Evolutionary conservation across 2,797 vertebrate genomes (phyloP), one percentile per base, ranked within the genome.

Genomic region (Pseudochaenichthys georgianus): DNA sequence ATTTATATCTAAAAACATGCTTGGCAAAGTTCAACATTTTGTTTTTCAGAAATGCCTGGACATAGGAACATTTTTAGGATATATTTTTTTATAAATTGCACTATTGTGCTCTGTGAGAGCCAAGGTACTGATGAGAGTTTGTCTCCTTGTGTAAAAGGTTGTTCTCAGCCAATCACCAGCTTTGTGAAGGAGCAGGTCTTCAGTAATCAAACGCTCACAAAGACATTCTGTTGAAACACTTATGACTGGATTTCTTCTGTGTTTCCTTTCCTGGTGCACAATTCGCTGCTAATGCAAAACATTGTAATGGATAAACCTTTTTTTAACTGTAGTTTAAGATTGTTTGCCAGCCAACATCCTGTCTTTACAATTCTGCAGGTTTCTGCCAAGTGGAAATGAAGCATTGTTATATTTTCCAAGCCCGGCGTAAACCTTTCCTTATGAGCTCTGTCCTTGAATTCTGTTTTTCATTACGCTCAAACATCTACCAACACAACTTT

Each of bases 131-230:
- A 45, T 61, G 38, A 60, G 1, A 19, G 28, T 34, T 19, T 47
- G 15, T 43, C 10, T 31, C 59, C 34, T 16, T 54, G 60, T 41
- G 28, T 41, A 47, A 15, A 7, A 45, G 4, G 15, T 63, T 10
- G 11, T 23, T 45, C 53, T 74, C 55, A 61, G 43, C 50, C 61
- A 62, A 62, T 62, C 57, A 61, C 2, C 19, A n/a, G 15, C 17
- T 4, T 19, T 10, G 17, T 23, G 51, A 13, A 47, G 16, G 46
- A 50, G 0, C 53, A 50, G 54, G 15, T 43, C 28, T 15, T 4
- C 31, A 19, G 31, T 41, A 17, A 64, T 42, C 11, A 38, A 38
- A 42, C 13, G 10, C 50, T 13, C 38, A 48, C 21, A n/a, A 12
- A 50, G 31, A 51, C 5, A 0, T 52, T 21, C 17, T 16, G 10